Base-by-base conservation (phyloP, 1,140 invertebrate genomes). In the Mya arenaria region DNA sequence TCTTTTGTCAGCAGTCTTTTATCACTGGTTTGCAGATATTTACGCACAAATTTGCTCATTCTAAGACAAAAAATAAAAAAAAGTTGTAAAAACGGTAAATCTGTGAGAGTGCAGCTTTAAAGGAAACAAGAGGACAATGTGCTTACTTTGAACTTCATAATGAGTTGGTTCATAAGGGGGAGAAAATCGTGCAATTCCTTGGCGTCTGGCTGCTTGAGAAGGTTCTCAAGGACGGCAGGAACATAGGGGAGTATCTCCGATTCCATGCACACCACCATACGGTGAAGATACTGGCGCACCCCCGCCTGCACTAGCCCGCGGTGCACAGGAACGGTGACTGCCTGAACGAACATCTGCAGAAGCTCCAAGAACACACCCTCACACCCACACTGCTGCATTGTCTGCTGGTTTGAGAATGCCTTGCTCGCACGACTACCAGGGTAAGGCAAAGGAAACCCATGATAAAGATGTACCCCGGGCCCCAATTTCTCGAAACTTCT, bases 181-280 rank as follows among this genome's bases (percentile, higher is more conserved):
- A 95, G 93, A 83, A 95, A 94, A 84, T 95, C 95, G 73, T 94
- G 93, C 28, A 95, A 89, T 74, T 93, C 93, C 37, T 90, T 90
- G 5, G 92, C 90, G 85, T 94, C 93, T 17, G 93, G 91, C 48
- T 92, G 88, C 75, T 93, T 94, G 8, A 95, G 89, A 36, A 95
- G 89, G 66, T 90, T 90, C 82, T 94, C 92, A 30, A 95, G 92
- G 4, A 94, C 93, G 3, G 90, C 36, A 6, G 94, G 94, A 48
- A 95, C 90, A 81, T 94, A 94, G 0, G 94, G 94, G n/a, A 95
- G 83, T 17, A 95, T 90, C 84, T 95, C 94, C 36, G 91, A 92
- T 83, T 94, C 94, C 60, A 95, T 84, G 88, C 95, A 95, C 25
- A 95, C 94, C 8, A 95, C 94, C 92, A 95, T 94, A 28, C 95